Conservation (phyloP, 2,797 vertebrate species). For the Protosalanx chinensis region DNA sequence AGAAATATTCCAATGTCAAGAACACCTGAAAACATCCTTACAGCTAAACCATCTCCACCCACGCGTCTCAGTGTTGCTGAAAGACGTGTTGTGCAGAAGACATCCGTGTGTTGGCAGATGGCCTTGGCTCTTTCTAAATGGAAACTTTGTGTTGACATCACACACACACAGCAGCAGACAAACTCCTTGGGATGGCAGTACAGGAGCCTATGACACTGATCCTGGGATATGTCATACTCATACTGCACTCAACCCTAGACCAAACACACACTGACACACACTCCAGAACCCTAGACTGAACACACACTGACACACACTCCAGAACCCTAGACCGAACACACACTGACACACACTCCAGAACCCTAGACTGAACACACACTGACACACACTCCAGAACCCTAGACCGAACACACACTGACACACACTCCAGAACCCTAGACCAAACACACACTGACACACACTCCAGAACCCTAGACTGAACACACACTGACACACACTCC, state of each 20-base stretch:
- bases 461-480: too few relatives aligned
- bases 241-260: neutral
- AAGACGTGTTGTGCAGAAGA: too few relatives aligned
- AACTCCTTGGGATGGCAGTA: neutral
- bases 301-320: slow-evolving; percentile 49
- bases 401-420: neutral
- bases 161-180: neutral
- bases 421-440: neutral
- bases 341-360: slow-evolving; percentile 47
- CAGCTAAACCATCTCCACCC: too few relatives aligned
- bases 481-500: slow-evolving; percentile 17
- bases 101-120: neutral
- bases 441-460: slow-evolving; percentile 21
- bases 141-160: slow-evolving; percentile 24
- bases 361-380: neutral
- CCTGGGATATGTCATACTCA: neutral
- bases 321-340: slow-evolving; percentile 13
- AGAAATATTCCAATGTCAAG: too few relatives aligned
- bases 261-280: slow-evolving; percentile 12
- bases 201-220: neutral
- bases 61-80: too few relatives aligned
- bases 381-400: slow-evolving; percentile 47
- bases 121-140: neutral
- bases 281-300: neutral
- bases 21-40: too few relatives aligned